Percentiles rank a stretch among this genome's conserved stretches.
phyloP scores from a whole-genome alignment of 2,888 invertebrate genomes.

The Drosophila prostipennis region DNA sequence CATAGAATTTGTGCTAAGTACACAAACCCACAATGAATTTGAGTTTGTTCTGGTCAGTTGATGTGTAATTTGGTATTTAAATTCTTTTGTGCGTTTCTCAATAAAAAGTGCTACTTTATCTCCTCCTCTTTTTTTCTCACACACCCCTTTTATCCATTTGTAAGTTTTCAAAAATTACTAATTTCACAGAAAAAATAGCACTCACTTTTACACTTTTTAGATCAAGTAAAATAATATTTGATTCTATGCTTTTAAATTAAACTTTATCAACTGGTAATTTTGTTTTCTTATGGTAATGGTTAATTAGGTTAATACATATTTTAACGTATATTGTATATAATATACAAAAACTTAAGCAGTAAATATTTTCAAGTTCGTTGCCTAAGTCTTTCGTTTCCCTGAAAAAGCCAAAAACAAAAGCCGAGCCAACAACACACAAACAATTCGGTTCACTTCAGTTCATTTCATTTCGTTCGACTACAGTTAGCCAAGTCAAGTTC shows the following conservation, averaged over 20 bases:
- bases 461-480: constrained; percentile 53
- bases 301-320: too few species aligned
- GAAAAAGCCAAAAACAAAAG: neutral
- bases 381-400: constrained; percentile 35
- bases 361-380: constrained; percentile 14
- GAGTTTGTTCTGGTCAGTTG: constrained; percentile 45
- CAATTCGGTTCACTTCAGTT: constrained; percentile 64
- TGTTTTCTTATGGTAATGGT: too few species aligned
- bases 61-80: constrained; percentile 44
- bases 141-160: neutral
- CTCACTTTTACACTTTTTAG: too few species aligned
- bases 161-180: too few species aligned
- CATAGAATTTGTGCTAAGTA: constrained; percentile 37
- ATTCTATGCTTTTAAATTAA: too few species aligned
- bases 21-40: constrained; percentile 33
- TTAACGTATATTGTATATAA: too few species aligned
- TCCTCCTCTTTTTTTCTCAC: neutral
- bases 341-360: neutral
- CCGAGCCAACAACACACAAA: constrained; percentile 5
- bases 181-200: too few species aligned
- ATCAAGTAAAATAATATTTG: too few species aligned
- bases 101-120: neutral
- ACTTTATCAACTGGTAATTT: too few species aligned
- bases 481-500: constrained; percentile 56
- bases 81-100: constrained; percentile 32